Evolutionary conservation across 2,888 invertebrate species (phyloP), one percentile per base, ranked within the genome.

Genomic region (Biston betularia): DNA sequence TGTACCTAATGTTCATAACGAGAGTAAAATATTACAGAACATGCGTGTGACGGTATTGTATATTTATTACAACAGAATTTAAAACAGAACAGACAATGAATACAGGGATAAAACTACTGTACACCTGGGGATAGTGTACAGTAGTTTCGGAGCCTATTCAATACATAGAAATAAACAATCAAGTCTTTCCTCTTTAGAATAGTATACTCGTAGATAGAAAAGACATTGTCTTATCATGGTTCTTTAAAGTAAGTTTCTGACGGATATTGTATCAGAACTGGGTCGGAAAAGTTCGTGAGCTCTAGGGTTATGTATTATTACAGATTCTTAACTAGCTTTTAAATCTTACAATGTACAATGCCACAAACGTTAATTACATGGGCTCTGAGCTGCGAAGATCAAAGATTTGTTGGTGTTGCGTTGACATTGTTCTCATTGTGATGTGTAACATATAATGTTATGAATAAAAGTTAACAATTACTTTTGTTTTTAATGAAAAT

Each of bases 251-350:
- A 14, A 24, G 15, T 46, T 9, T 48, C 33, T 53, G 68, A 65
- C 71, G 76, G 78, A 79, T 81, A 80, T 79, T 79, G 75, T 70
- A 74, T 70, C 75, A 72, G 75, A 87, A 86, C 78, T 80, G 78
- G 87, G 78, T 71, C 77, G 87, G 83, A 87, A 87, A 83, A 82
- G 74, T 86, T 24, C 85, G 86, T 86, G 86, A 79, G 74, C 60
- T 66, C 40, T 68, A 75, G 53, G 53, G 54, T 67, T 68, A 62
- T 57, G 64, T 69, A 77, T 79, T 79, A 77, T 74, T 74, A 71
- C 70, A 77, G 73, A 79, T 78, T 77, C 74, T 74, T 80, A 83
- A 78, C 67, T 72, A 75, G 60, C 69, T 65, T 72, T 74, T 78
- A 73, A 68, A 56, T 58, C 24, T 40, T 40, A 76, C 38, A 53